A percentile compares a stretch with the other conserved stretches of the same genome.
These are phyloP conservation scores for Pomatostomus ruficeps DNA, from an alignment of 2,113 vertebrate genomes.

Conservation along the genomic window DNA sequence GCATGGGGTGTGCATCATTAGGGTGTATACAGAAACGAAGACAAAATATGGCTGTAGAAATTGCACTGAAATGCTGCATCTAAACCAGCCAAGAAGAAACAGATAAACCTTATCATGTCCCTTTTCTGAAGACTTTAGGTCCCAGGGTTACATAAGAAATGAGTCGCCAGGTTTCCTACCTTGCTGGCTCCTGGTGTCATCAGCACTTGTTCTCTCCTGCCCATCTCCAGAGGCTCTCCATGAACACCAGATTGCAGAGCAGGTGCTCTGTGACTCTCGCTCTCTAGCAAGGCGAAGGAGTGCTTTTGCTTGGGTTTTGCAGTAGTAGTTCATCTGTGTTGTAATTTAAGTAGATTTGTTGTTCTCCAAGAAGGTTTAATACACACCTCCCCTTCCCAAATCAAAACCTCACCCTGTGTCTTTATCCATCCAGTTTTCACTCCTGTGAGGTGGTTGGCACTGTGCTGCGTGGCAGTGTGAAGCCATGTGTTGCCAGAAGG, in stretches of 20 bases:
- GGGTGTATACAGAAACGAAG: neutral
- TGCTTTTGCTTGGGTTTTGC: neutral
- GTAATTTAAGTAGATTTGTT: neutral
- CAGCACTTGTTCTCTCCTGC: neutral
- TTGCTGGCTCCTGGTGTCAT: neutral
- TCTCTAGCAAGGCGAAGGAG: neutral
- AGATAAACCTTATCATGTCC: neutral
- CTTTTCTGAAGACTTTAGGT: neutral
- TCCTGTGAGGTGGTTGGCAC: neutral
- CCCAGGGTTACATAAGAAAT: neutral
- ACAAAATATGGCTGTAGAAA: neutral
- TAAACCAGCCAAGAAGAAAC: neutral
- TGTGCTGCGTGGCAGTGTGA: neutral
- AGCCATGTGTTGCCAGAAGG: neutral
- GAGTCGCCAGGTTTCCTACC: neutral
- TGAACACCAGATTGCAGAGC: conserved; percentile 20
- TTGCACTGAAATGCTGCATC: neutral
- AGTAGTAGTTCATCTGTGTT: neutral
- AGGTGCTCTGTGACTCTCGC: neutral
- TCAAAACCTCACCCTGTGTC: neutral
- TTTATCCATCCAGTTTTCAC: neutral
- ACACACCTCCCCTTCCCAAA: neutral
- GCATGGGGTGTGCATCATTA: neutral
- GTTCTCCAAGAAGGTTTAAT: neutral
- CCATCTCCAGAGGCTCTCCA: neutral